A percentile compares a stretch with the other conserved stretches of the same genome.
These are phyloP conservation scores for Trichogramma dendrolimi DNA, from an alignment of 2,888 invertebrate species.

Conservation along the genomic window DNA sequence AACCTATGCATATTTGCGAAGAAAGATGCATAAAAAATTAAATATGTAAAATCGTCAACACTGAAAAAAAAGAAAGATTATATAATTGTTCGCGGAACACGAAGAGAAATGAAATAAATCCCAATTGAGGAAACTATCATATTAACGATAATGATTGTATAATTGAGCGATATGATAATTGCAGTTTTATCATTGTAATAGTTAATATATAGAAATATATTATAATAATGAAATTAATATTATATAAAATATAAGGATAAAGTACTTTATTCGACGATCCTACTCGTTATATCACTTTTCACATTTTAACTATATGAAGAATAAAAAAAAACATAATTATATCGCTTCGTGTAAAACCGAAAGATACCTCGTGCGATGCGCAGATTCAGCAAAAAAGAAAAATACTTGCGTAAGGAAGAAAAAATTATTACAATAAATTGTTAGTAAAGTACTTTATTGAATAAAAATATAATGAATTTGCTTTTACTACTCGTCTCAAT, in stretches of 20 bases:
- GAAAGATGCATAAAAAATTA: no score
- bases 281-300: slow-evolving; percentile 26
- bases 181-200: slow-evolving; percentile 40
- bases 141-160: slow-evolving; percentile 35
- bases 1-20: slow-evolving; percentile 16
- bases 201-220: slow-evolving; percentile 37
- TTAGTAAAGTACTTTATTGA: slow-evolving; percentile 31
- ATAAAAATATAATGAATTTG: slow-evolving; percentile 18
- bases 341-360: slow-evolving; percentile 19
- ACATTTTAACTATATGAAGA: slow-evolving; percentile 11
- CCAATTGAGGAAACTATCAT: slow-evolving; percentile 26
- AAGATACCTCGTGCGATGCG: slow-evolving; percentile 6
- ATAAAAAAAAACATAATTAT: slow-evolving; percentile 12
- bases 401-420: slow-evolving; percentile 12
- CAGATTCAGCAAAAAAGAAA: slow-evolving; percentile 12
- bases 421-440: slow-evolving; percentile 27
- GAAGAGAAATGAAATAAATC: not conserved
- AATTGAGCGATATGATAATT: slow-evolving; percentile 35
- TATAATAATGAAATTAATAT: slow-evolving; percentile 36
- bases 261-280: slow-evolving; percentile 35
- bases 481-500: slow-evolving; percentile 3
- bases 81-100: no score
- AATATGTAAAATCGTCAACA: no score
- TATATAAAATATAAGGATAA: slow-evolving; percentile 36
- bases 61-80: no score